phyloP scores from a whole-genome alignment of 2,113 vertebrate genomes.

The Corvus moneduloides region DNA sequence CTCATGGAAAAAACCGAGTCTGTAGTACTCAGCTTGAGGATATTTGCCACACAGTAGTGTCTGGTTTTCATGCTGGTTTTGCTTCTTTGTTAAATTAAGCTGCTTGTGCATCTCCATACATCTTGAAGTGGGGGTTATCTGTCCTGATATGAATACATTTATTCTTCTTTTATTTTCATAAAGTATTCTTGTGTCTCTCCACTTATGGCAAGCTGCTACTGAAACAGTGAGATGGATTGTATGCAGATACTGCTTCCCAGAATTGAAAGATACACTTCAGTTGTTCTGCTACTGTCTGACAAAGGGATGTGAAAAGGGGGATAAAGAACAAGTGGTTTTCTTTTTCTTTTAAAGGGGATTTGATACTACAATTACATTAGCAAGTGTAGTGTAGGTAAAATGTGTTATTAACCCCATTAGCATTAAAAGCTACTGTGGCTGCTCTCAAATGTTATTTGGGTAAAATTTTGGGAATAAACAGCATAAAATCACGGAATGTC shows the following conservation, averaged over 20 bases:
- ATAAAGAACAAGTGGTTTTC: neutral
- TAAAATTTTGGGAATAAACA: neutral
- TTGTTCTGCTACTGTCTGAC: neutral
- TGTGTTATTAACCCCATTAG: neutral
- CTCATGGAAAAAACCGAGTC: neutral
- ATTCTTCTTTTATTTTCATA: neutral
- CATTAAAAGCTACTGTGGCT: neutral
- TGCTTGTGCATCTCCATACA: neutral
- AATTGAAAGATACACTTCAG: neutral
- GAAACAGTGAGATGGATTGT: neutral
- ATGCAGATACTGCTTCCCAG: neutral
- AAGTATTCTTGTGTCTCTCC: neutral
- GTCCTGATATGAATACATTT: neutral
- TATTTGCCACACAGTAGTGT: neutral
- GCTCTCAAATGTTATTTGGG: neutral
- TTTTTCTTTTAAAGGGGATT: neutral
- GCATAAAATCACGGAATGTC: neutral
- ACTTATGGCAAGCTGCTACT: neutral
- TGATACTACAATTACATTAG: neutral
- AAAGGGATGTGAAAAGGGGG: neutral
- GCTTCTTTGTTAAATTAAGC: neutral
- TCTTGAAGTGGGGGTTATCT: neutral
- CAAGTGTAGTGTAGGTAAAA: neutral
- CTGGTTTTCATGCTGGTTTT: neutral
- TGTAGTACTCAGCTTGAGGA: neutral